A percentile compares a stretch with the other conserved stretches of the same genome.
phyloP scores from a whole-genome alignment of 1,140 invertebrate genomes.

The Apis mellifera region DNA sequence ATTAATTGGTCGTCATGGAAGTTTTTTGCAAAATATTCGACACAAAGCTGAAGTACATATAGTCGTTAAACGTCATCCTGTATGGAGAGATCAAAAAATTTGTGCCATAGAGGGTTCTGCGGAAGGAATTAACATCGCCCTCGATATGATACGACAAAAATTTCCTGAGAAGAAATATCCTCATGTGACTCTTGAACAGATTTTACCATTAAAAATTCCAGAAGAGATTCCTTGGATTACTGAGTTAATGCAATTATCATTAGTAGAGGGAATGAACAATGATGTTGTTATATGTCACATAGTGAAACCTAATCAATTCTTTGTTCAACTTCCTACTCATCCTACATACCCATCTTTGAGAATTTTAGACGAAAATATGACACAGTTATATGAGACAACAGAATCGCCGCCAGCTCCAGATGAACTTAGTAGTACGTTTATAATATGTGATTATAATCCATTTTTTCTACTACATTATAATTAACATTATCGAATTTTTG shows the following conservation, averaged over 20 bases:
- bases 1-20: slow-evolving; percentile 92
- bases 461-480: neutral
- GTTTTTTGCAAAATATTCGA: slow-evolving; percentile 91
- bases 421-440: slow-evolving; percentile 83
- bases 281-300: slow-evolving; percentile 94
- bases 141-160: slow-evolving; percentile 91
- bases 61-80: slow-evolving; percentile 88
- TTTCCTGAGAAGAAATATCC: slow-evolving; percentile 91
- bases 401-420: slow-evolving; percentile 86
- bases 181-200: slow-evolving; percentile 89
- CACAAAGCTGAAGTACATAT: slow-evolving; percentile 89
- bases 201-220: slow-evolving; percentile 80
- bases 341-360: slow-evolving; percentile 92
- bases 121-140: slow-evolving; percentile 88
- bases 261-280: slow-evolving; percentile 95
- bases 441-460: slow-evolving; percentile 14
- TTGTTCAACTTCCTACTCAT: slow-evolving; percentile 96
- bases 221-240: slow-evolving; percentile 65
- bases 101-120: slow-evolving; percentile 92
- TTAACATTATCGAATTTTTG: neutral
- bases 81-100: slow-evolving; percentile 86
- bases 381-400: slow-evolving; percentile 84
- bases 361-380: slow-evolving; percentile 89
- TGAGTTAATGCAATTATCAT: slow-evolving; percentile 85
- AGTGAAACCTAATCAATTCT: slow-evolving; percentile 92